These are phyloP conservation scores for Rhamphomyia laevipes DNA, from an alignment of 2,888 invertebrate species.

Conservation along the genomic window DNA sequence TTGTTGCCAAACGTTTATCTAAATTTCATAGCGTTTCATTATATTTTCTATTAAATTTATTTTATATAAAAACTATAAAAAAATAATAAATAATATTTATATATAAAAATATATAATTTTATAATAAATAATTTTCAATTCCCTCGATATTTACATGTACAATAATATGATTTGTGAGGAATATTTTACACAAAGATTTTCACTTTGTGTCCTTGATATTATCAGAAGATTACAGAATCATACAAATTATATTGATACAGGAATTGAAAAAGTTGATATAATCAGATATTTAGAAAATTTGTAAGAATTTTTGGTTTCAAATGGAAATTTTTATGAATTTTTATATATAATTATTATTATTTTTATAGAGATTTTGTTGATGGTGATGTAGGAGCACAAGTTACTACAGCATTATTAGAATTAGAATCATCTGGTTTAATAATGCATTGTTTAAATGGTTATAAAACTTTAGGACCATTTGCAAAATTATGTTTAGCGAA, in stretches of 20 bases:
- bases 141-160: too few species aligned
- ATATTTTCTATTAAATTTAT: too few species aligned
- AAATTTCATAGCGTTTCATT: too few species aligned
- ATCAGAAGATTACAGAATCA: conserved; percentile 33
- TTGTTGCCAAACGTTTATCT: too few species aligned
- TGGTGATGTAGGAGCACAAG: conserved; percentile 31
- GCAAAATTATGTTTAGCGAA: conserved; percentile 28
- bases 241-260: conserved; percentile 25
- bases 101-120: too few species aligned
- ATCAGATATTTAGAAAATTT: conserved; percentile 27
- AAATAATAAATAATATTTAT: too few species aligned
- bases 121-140: too few species aligned
- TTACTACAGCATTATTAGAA: conserved; percentile 27
- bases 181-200: background rate
- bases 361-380: conserved; percentile 25
- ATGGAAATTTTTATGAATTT: background rate
- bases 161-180: background rate
- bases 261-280: conserved; percentile 26
- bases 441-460: conserved; percentile 26
- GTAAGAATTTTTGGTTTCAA: conserved; percentile 19
- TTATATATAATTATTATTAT: background rate
- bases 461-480: conserved; percentile 33
- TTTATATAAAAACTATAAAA: too few species aligned
- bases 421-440: conserved; percentile 25
- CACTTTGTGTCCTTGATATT: conserved; percentile 31